phyloP scores from a whole-genome alignment of 2,888 invertebrate genomes.

The Andrena praecox region DNA sequence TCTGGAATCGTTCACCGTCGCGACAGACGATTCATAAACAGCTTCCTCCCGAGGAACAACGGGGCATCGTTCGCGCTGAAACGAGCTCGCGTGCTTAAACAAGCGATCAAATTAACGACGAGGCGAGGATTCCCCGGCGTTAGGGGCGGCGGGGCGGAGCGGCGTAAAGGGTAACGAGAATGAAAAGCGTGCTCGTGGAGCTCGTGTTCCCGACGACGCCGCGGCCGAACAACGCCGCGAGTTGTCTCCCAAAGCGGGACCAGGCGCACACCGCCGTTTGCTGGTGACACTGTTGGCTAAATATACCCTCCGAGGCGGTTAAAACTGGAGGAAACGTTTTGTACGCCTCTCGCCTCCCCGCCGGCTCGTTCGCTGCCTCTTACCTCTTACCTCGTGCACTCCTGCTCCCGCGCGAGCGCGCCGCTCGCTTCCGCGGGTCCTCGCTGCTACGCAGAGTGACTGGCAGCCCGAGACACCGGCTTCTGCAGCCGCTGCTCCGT shows the following conservation, averaged over 20 bases:
- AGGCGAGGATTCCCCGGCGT: neutral
- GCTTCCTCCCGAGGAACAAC: neutral
- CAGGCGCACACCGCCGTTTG: conserved; percentile 38
- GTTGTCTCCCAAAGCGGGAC: conserved; percentile 44
- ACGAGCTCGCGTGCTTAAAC: conserved; percentile 14
- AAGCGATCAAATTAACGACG: conserved; percentile 27
- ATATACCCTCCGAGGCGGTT: conserved; percentile 63
- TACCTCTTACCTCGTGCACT: conserved; percentile 7
- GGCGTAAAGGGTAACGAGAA: conserved; percentile 17
- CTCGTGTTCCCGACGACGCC: conserved; percentile 25
- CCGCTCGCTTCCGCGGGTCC: conserved; percentile 34
- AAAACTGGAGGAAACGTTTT: conserved; percentile 43
- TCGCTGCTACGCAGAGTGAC: conserved; percentile 56
- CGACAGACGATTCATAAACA: neutral
- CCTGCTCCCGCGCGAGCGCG: conserved; percentile 13
- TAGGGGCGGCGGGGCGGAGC: neutral
- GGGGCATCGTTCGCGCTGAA: conserved; percentile 12
- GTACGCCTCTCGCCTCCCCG: neutral
- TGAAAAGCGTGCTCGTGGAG: conserved; percentile 8
- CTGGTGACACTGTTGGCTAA: conserved; percentile 68
- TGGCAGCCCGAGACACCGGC: conserved; percentile 56
- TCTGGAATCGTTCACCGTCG: neutral
- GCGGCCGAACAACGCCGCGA: conserved; percentile 29
- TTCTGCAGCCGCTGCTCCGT: conserved; percentile 35
- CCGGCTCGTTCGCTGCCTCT: neutral